Evolutionary conservation across 2,888 invertebrate genomes (phyloP).

Genomic region (Brassicogethes aeneus): DNA sequence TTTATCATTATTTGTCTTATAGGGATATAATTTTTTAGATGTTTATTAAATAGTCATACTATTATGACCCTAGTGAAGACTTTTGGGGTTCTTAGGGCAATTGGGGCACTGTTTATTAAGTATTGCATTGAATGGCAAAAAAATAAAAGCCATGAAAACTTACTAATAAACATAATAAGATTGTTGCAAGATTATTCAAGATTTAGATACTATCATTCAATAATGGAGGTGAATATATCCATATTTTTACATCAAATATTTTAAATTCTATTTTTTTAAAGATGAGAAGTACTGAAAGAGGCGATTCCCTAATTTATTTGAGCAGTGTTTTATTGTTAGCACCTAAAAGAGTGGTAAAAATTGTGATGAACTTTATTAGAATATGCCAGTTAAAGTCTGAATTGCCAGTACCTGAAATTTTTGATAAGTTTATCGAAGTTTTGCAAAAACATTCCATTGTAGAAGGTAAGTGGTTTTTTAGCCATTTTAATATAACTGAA

Average conservation of each 20-base stretch:
- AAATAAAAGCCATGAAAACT: conserved; percentile 24
- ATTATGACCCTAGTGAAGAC: conserved; percentile 24
- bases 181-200: conserved; percentile 31
- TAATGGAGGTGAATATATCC: conserved; percentile 24
- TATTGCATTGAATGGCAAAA: conserved; percentile 29
- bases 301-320: conserved; percentile 30
- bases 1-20: too few relatives aligned
- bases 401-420: conserved; percentile 32
- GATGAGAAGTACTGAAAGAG: conserved; percentile 30
- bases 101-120: conserved; percentile 33
- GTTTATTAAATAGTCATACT: conserved; percentile 27
- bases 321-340: conserved; percentile 29
- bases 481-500: too few relatives aligned
- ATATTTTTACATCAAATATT: too few relatives aligned
- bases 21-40: conserved; percentile 18
- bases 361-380: conserved; percentile 32
- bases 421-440: conserved; percentile 26
- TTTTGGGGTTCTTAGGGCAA: conserved; percentile 25
- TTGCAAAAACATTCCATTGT: conserved; percentile 21
- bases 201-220: conserved; percentile 27
- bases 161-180: conserved; percentile 31
- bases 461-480: conserved; percentile 15
- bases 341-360: conserved; percentile 33
- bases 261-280: conserved; percentile 8
- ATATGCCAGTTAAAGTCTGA: conserved; percentile 31